Evolutionary conservation across 2,888 invertebrate genomes (phyloP).

Genomic region (Rugalucina vietnamica): DNA sequence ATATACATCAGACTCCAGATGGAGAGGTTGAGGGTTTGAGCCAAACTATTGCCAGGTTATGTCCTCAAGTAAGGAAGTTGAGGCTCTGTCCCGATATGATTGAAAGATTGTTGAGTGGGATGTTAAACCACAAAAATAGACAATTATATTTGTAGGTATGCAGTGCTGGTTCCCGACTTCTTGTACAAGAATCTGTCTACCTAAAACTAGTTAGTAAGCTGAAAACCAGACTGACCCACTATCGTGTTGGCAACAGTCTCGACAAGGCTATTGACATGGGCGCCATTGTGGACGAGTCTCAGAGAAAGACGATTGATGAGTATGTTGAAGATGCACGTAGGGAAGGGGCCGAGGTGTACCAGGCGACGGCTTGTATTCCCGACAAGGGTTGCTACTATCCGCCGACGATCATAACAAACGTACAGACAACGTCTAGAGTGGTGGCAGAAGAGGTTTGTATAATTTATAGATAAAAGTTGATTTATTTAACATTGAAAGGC

Average conservation of each 20-base stretch:
- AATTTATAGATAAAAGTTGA: too few relatives aligned
- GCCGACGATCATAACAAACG: conserved; percentile 84
- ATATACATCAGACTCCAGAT: too few relatives aligned
- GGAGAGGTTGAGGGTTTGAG: too few relatives aligned
- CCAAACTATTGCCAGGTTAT: too few relatives aligned
- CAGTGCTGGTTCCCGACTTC: conserved; percentile 85
- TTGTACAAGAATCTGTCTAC: conserved; percentile 86
- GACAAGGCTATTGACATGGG: conserved; percentile 85
- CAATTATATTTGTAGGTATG: conserved; percentile 85
- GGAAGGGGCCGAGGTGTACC: conserved; percentile 83
- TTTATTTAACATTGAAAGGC: too few relatives aligned
- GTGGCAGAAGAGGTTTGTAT: conserved; percentile 84
- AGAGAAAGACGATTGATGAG: conserved; percentile 74
- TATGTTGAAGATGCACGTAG: conserved; percentile 76
- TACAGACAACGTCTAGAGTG: conserved; percentile 85
- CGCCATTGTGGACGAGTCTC: conserved; percentile 81
- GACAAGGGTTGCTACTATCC: conserved; percentile 81
- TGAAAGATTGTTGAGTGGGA: too few relatives aligned
- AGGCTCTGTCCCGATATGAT: too few relatives aligned
- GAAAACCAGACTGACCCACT: conserved; percentile 82
- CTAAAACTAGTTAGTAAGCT: conserved; percentile 84
- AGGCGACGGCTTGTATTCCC: conserved; percentile 71
- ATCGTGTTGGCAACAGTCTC: conserved; percentile 83
- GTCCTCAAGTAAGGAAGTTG: too few relatives aligned
- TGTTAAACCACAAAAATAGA: too few relatives aligned